Evolutionary conservation across 30 jellyfish, hydroid and myxozoan genomes (phyloP).

Genomic region (Aurelia aurita complex sp. Pacific): DNA sequence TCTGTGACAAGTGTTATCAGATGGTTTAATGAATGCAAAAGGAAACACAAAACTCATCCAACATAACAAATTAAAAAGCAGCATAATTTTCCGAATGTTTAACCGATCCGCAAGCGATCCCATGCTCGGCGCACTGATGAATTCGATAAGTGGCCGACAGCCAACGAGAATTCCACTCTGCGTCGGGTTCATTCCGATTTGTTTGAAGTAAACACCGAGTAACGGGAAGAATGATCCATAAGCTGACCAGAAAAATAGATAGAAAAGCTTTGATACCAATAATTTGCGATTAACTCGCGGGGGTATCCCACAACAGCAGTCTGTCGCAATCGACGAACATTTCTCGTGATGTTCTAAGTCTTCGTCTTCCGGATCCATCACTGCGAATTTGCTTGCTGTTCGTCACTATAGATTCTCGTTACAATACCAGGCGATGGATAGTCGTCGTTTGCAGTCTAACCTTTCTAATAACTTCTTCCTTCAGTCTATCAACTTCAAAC

Average conservation of each 20-base stretch:
- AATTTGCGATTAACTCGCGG: slow-evolving; percentile 72
- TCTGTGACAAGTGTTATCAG: slow-evolving; percentile 98
- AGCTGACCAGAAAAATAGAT: slow-evolving; percentile 98
- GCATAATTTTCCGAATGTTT: slow-evolving; percentile 86
- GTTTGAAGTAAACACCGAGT: slow-evolving; percentile 98
- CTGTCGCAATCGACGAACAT: slow-evolving; percentile 21
- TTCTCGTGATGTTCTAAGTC: slow-evolving; percentile 49
- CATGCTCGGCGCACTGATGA: slow-evolving; percentile 97
- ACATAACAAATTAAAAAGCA: slow-evolving; percentile 77
- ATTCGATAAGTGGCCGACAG: slow-evolving; percentile 95
- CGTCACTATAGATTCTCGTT: too few relatives aligned
- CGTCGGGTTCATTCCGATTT: slow-evolving; percentile 98
- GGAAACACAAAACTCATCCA: slow-evolving; percentile 99
- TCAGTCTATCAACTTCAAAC: too few relatives aligned
- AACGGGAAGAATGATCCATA: slow-evolving; percentile 98
- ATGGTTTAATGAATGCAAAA: slow-evolving; percentile 96
- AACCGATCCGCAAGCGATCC: slow-evolving; percentile 98
- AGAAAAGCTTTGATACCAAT: slow-evolving; percentile 77
- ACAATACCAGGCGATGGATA: too few relatives aligned
- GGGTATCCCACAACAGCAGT: slow-evolving; percentile 64
- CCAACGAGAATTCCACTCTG: slow-evolving; percentile 99
- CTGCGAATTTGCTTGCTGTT: too few relatives aligned
- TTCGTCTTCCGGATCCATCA: slow-evolving; percentile 70
- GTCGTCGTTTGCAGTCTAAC: too few relatives aligned
- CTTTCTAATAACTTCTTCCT: too few relatives aligned